Conservation (phyloP, 2,797 vertebrate genomes). For the Xerus rutilus region DNA sequence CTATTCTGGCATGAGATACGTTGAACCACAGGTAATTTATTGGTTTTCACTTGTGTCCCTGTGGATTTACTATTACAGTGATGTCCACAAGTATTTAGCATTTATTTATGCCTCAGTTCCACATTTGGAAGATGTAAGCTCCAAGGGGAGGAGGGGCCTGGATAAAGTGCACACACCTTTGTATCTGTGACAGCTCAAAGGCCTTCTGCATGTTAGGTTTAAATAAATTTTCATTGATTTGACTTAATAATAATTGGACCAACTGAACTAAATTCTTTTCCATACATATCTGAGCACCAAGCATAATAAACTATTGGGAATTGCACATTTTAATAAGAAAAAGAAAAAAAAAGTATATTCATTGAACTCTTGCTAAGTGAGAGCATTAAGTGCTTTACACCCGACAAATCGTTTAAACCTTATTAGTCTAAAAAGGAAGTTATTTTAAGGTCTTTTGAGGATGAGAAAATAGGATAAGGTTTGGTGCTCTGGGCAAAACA, state of each 20-base stretch:
- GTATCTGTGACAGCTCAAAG: not conserved
- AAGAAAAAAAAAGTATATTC: slow-evolving; percentile 5
- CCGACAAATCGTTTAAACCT: not conserved
- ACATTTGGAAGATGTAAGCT: not conserved
- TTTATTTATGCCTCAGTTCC: not conserved
- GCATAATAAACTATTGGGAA: slow-evolving; percentile 18
- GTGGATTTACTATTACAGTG: slow-evolving; percentile 20
- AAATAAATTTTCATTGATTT: slow-evolving; percentile 37
- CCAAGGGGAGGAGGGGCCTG: not conserved
- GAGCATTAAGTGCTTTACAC: not conserved
- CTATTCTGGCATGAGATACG: not conserved
- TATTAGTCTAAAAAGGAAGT: not conserved
- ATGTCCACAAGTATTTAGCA: not conserved
- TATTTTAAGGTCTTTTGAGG: slow-evolving; percentile 5
- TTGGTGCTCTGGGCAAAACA: not conserved
- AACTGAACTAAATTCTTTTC: slow-evolving; percentile 12
- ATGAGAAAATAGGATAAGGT: not conserved
- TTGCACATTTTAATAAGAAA: not conserved
- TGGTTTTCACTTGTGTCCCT: not conserved
- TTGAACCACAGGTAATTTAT: not conserved
- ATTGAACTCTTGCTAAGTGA: not conserved
- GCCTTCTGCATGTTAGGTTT: not conserved
- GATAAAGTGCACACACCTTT: not conserved
- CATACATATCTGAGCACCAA: not conserved
- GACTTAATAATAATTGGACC: slow-evolving; percentile 12